Base-by-base conservation (phyloP, 2,888 invertebrate species). In the Cephonodes hylas region DNA sequence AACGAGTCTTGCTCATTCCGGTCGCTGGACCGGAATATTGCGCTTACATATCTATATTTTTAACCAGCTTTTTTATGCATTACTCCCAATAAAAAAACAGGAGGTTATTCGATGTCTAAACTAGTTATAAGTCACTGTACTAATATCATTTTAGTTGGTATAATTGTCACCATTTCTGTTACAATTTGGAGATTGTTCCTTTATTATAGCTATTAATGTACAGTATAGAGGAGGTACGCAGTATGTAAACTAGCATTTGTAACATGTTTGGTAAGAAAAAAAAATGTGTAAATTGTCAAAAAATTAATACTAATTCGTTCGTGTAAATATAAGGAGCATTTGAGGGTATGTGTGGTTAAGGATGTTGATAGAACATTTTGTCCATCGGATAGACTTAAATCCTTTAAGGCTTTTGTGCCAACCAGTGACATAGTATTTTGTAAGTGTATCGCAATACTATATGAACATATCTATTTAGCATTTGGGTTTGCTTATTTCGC, bases 41-140 rank as follows among this genome's bases (percentile, higher is more conserved):
- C 48, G 53, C 18, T 53, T 53, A 18, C 31, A 31, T 18, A 27
- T 23, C 18, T 18, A 18, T 53, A 53, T 27, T 53, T 38, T 15
- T 48, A 53, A 31, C 31, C 15, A 13, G 42, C 25, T 48, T 60
- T 38, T 60, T 48, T 48, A 27, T 5, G 38, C 48, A 38, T 42
- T 42, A 34, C 18, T 38, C 13, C 60, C 23, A 25, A 53, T 15
- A 6, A 31, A 31, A 2, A 42, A 48, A 42, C 23, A 15, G 25
- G 25, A 48, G 38, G 23, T 53, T 63, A 68, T 68, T 73, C 68
- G 73, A 79, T 81, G 78, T 86, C 83, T 83, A 86, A 87, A 85
- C 79, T 86, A 85, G 70, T 65, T 58, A 25, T 72, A 71, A 72
- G 70, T 66, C 60, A 65, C 62, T 63, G 42, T 73, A 68, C 64